phyloP scores from a whole-genome alignment of 2,113 vertebrate species.

The Tenrec ecaudatus region DNA sequence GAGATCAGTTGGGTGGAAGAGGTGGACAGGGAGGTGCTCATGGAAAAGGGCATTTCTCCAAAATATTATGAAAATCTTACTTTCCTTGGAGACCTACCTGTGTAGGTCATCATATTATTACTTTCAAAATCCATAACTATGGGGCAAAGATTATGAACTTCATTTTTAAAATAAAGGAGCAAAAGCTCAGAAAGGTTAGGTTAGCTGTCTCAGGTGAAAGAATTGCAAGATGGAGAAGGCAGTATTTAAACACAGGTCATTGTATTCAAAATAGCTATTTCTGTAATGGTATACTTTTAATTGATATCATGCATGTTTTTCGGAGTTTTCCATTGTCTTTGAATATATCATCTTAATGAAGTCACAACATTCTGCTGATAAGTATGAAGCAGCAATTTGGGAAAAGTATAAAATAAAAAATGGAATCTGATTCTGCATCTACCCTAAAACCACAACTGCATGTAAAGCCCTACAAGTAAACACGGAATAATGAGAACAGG shows the following conservation, averaged over 20 bases:
- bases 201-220: no score
- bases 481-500: neutral
- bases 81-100: slow-evolving; percentile 4
- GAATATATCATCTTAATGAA: slow-evolving; percentile 1
- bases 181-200: slow-evolving; percentile 8
- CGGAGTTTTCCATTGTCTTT: neutral
- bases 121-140: neutral
- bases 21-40: neutral
- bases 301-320: neutral
- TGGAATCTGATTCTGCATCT: neutral
- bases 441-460: neutral
- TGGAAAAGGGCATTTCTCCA: slow-evolving; percentile 4
- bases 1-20: neutral
- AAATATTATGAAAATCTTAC: slow-evolving; percentile 23
- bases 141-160: neutral
- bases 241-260: neutral
- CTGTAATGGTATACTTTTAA: neutral
- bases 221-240: no score
- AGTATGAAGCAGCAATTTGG: slow-evolving; percentile 31
- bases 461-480: slow-evolving; percentile 35
- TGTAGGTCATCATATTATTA: slow-evolving; percentile 17
- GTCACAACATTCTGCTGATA: neutral
- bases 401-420: slow-evolving; percentile 25
- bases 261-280: neutral
- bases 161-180: slow-evolving; percentile 26